Percentiles rank a stretch among this genome's conserved stretches.
phyloP scores from a whole-genome alignment of 2,888 invertebrate genomes.

The Dorcus parallelipipedus region DNA sequence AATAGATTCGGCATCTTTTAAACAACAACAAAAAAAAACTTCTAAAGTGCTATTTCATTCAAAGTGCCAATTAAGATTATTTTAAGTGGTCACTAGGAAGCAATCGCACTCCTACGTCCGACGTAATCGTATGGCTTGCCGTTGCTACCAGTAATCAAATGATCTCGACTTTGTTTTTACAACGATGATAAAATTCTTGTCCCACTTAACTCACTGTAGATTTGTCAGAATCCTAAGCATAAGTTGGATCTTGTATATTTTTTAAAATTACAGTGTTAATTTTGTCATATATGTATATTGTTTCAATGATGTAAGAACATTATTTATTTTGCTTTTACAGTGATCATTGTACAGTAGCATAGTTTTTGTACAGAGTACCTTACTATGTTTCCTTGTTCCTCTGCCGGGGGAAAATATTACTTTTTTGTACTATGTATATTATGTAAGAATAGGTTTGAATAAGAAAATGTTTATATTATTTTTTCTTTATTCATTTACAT shows the following conservation, averaged over 20 bases:
- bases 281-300: constrained; percentile 46
- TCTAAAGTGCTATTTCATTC: constrained; percentile 48
- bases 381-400: constrained; percentile 32
- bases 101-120: constrained; percentile 17
- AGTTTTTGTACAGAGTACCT: constrained; percentile 48
- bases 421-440: constrained; percentile 85
- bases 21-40: constrained; percentile 23
- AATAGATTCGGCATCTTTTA: constrained; percentile 32
- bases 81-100: constrained; percentile 33
- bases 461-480: constrained; percentile 54
- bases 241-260: constrained; percentile 32
- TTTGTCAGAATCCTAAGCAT: constrained; percentile 20
- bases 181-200: constrained; percentile 38
- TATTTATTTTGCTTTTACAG: constrained; percentile 50
- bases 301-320: constrained; percentile 45
- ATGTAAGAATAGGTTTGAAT: constrained; percentile 74
- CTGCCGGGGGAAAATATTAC: constrained; percentile 49
- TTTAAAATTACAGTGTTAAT: constrained; percentile 23
- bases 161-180: constrained; percentile 47
- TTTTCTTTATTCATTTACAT: neutral
- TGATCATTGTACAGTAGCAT: constrained; percentile 49
- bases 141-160: constrained; percentile 33
- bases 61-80: constrained; percentile 50
- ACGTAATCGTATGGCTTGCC: constrained; percentile 12
- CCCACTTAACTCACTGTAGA: constrained; percentile 25